Evolutionary conservation across 2,113 vertebrate species (phyloP).

Genomic region (Poeciliopsis occidentalis): DNA sequence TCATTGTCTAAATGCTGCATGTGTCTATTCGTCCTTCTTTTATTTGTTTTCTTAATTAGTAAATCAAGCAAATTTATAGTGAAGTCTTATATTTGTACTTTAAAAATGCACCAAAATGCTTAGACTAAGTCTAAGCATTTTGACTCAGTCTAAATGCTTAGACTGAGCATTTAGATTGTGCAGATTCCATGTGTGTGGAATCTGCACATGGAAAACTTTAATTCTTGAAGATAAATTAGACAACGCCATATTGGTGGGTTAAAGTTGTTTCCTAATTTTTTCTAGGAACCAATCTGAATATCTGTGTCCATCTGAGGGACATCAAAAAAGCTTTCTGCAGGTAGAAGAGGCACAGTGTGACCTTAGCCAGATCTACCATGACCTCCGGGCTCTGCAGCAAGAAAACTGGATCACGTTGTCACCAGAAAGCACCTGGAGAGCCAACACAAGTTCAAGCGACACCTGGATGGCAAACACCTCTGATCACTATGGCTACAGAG

Average conservation of each 20-base stretch:
- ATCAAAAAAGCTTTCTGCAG: conserved; percentile 56
- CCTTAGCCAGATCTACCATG: conserved; percentile 73
- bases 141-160: too few relatives aligned
- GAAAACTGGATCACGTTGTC: conserved; percentile 79
- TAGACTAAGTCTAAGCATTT: too few relatives aligned
- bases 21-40: too few relatives aligned
- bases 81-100: too few relatives aligned
- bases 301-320: conserved; percentile 72
- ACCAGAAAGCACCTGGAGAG: conserved; percentile 57
- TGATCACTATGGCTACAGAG: conserved; percentile 42
- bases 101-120: too few relatives aligned
- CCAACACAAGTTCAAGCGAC: conserved; percentile 9
- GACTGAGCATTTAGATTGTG: too few relatives aligned
- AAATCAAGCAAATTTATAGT: too few relatives aligned
- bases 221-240: too few relatives aligned
- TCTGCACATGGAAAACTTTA: neutral
- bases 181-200: too few relatives aligned
- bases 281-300: conserved; percentile 68
- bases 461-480: conserved; percentile 53
- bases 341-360: conserved; percentile 66
- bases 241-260: neutral
- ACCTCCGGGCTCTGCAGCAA: conserved; percentile 76
- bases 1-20: too few relatives aligned
- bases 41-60: too few relatives aligned
- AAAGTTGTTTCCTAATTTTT: conserved; percentile 23